Evolutionary conservation across 2,888 invertebrate species (phyloP).

Genomic region (Archaeoteleia sp.): DNA sequence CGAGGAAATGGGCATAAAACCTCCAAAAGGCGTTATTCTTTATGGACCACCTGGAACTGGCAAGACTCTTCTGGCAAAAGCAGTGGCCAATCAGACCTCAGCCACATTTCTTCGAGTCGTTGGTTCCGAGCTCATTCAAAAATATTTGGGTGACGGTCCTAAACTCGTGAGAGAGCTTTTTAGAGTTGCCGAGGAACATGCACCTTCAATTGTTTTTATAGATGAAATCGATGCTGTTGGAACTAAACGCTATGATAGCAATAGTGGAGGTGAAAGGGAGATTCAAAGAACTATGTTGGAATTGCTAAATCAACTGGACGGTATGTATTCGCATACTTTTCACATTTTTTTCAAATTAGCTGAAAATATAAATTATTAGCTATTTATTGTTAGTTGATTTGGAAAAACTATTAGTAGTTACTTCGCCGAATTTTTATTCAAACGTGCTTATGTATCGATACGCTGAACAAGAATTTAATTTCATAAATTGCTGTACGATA

Average conservation of each 20-base stretch:
- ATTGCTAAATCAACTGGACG: slow-evolving; percentile 97
- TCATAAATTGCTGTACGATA: too few relatives aligned
- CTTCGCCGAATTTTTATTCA: too few relatives aligned
- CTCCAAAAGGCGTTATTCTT: slow-evolving; percentile 98
- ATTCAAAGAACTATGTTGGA: slow-evolving; percentile 99
- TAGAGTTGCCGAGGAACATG: slow-evolving; percentile 99
- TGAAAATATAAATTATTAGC: too few relatives aligned
- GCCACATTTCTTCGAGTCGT: slow-evolving; percentile 99
- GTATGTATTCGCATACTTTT: too few relatives aligned
- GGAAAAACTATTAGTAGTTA: too few relatives aligned
- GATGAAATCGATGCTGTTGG: slow-evolving; percentile 99
- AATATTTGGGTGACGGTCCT: slow-evolving; percentile 99
- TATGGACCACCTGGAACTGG: slow-evolving; percentile 99
- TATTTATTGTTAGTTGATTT: too few relatives aligned
- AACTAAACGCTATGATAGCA: slow-evolving; percentile 98
- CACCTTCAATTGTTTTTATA: slow-evolving; percentile 99
- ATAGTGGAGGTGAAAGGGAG: slow-evolving; percentile 99
- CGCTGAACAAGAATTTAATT: too few relatives aligned
- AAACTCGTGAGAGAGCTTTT: slow-evolving; percentile 98
- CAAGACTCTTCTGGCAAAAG: slow-evolving; percentile 97
- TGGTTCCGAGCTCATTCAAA: slow-evolving; percentile 99
- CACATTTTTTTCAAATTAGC: too few relatives aligned
- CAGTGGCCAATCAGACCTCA: slow-evolving; percentile 99
- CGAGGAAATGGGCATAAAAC: slow-evolving; percentile 99
- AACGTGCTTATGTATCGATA: too few relatives aligned